These are phyloP conservation scores for Drosophila mulleri DNA, from an alignment of 2,888 invertebrate species.

Conservation along the genomic window DNA sequence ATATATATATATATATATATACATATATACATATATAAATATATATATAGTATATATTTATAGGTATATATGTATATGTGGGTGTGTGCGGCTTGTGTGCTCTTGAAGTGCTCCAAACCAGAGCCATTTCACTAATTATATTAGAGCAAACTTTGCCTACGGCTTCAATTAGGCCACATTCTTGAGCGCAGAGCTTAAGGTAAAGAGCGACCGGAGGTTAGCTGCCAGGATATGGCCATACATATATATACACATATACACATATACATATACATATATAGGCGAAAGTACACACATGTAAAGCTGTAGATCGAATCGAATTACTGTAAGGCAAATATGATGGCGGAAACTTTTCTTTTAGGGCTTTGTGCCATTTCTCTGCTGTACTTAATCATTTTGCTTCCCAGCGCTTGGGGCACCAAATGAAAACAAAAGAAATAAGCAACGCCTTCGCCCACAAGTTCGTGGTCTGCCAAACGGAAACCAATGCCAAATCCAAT, in stretches of 20 bases:
- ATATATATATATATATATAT: background rate
- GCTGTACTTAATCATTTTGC: conserved; percentile 21
- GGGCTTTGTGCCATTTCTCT: conserved; percentile 10
- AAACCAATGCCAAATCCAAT: background rate
- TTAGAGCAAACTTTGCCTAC: conserved; percentile 42
- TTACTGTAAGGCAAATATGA: conserved; percentile 1
- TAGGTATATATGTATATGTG: background rate
- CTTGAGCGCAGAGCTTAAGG: background rate
- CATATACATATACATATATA: too few species aligned
- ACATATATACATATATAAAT: too few species aligned
- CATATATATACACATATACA: background rate
- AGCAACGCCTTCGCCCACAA: background rate
- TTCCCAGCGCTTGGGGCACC: conserved; percentile 15
- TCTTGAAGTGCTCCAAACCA: conserved; percentile 22
- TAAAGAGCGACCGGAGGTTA: background rate
- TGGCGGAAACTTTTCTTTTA: conserved; percentile 8
- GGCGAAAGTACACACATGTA: background rate
- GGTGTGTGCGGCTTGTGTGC: background rate
- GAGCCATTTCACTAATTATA: conserved; percentile 46
- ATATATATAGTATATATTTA: too few species aligned
- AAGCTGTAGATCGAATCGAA: conserved; percentile 12
- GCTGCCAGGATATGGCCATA: background rate
- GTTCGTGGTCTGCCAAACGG: conserved; percentile 5
- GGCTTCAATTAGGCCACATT: conserved; percentile 41
- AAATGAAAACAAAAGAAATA: background rate